These are phyloP conservation scores for Choloepus hoffmanni DNA, from an alignment of 2,113 vertebrate species.

Conservation along the genomic window DNA sequence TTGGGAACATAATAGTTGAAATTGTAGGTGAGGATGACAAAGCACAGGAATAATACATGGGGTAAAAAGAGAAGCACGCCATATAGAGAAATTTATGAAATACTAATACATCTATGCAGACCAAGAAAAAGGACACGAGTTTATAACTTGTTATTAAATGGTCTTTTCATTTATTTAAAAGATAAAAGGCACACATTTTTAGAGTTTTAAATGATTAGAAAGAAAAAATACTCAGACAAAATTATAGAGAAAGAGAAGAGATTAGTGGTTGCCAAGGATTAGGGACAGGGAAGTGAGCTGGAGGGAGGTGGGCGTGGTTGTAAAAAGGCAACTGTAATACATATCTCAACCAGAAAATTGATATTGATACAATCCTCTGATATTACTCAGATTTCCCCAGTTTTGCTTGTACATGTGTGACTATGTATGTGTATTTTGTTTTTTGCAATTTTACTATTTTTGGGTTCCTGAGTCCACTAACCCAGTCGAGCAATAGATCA, in stretches of 20 bases:
- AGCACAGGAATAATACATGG: background rate
- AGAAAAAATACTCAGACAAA: background rate
- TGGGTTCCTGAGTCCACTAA: background rate
- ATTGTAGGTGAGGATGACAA: background rate
- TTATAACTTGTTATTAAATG: background rate
- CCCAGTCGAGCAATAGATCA: background rate
- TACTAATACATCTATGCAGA: background rate
- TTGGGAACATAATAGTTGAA: background rate
- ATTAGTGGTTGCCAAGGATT: background rate
- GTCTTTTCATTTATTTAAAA: background rate
- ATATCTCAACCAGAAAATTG: background rate
- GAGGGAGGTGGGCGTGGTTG: background rate
- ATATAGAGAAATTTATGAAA: background rate
- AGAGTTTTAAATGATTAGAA: background rate
- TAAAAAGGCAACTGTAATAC: background rate
- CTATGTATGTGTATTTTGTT: background rate
- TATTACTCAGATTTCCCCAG: background rate
- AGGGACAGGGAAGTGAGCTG: background rate
- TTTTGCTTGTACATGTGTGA: background rate
- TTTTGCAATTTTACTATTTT: background rate
- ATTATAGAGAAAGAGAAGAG: background rate
- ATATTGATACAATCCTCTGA: background rate
- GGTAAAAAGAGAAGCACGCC: background rate
- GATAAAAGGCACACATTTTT: background rate
- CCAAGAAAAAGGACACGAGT: background rate